Percentiles rank a stretch among this genome's conserved stretches.
phyloP scores from a whole-genome alignment of 2,113 vertebrate genomes.

The Syrrhaptes paradoxus region DNA sequence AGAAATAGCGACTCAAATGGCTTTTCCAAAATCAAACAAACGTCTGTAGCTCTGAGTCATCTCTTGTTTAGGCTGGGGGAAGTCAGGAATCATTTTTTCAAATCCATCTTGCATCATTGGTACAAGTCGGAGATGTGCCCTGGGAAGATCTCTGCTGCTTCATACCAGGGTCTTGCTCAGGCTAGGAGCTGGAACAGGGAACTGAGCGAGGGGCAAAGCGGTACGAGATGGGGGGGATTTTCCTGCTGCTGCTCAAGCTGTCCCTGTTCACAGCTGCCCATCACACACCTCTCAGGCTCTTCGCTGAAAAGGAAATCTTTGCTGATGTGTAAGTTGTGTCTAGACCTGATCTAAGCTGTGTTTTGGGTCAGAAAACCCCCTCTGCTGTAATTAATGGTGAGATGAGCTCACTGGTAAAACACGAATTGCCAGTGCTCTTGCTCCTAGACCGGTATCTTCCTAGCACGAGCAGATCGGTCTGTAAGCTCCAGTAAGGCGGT shows the following conservation, averaged over 20 bases:
- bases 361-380: neutral
- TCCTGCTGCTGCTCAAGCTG: neutral
- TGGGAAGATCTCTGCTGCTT: neutral
- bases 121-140: neutral
- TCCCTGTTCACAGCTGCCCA: neutral
- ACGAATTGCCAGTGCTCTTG: fast-evolving
- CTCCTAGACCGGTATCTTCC: neutral
- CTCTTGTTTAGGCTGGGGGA: neutral
- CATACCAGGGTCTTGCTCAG: neutral
- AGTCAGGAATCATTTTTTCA: neutral
- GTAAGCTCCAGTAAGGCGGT: neutral
- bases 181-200: neutral
- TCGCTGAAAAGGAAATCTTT: neutral
- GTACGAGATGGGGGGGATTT: neutral
- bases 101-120: neutral
- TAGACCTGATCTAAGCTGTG: neutral
- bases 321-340: neutral
- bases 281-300: neutral
- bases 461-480: neutral
- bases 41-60: neutral
- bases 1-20: neutral
- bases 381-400: neutral
- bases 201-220: neutral
- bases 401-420: neutral
- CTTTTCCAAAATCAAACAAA: neutral